phyloP scores from a whole-genome alignment of 2,797 vertebrate genomes.

The Pristis pectinata region DNA sequence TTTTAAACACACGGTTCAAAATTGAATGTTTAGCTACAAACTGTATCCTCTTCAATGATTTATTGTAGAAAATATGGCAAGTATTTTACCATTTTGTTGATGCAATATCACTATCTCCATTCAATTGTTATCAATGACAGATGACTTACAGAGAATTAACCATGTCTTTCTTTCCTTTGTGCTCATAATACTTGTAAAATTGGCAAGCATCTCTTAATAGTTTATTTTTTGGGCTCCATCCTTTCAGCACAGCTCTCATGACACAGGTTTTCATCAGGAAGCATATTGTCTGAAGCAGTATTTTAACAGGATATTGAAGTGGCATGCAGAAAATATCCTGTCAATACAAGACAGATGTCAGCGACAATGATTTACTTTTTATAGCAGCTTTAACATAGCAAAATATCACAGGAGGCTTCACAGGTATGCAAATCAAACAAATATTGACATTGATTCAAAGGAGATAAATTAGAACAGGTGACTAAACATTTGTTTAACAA shows the following conservation, averaged over 20 bases:
- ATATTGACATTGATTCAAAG: background rate
- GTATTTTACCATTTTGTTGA: background rate
- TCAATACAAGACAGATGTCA: background rate
- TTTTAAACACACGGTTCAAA: background rate
- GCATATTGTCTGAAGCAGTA: background rate
- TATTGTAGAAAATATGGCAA: background rate
- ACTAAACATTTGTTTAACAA: background rate
- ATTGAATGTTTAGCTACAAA: background rate
- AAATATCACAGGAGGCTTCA: no score
- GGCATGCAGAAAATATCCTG: background rate
- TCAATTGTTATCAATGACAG: background rate
- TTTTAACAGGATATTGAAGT: background rate
- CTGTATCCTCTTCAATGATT: background rate
- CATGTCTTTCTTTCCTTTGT: background rate
- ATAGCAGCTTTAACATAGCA: no score
- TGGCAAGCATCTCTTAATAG: background rate
- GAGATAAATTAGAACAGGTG: background rate
- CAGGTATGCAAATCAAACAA: background rate
- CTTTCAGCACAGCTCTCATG: background rate
- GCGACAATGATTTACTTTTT: no score
- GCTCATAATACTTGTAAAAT: background rate
- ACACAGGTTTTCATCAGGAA: background rate
- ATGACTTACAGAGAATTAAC: background rate
- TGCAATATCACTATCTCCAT: background rate
- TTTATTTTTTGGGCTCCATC: background rate